Base-by-base conservation (phyloP, 2,888 invertebrate species). In the Odontocolon sp. region DNA sequence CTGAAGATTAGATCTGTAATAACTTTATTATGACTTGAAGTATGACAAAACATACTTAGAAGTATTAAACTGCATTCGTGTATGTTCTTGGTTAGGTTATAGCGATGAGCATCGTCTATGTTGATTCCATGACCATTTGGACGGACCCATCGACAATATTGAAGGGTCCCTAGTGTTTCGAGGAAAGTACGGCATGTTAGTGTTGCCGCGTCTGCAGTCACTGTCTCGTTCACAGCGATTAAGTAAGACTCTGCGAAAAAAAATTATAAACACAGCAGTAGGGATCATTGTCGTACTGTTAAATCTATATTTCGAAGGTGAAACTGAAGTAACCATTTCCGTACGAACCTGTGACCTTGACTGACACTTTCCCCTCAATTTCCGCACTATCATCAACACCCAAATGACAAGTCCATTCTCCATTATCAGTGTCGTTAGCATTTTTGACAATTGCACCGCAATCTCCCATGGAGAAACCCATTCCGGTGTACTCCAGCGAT, bases 141-240 rank as follows among this genome's bases (percentile, higher is more conserved):
- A 56, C 83, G 87, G 56, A 89, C 78, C 89, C 89, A 89, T 54
- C 88, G 85, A 66, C 89, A 89, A 59, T 87, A 85, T 68, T 85
- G 80, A 72, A 89, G 81, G 21, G 79, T 78, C 18, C 80, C 83
- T 59, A 84, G 75, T 21, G 68, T 77, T 18, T 66, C 79, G 31
- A 84, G 85, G 76, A 87, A 82, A 28, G 84, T 81, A 33, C 77
- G 75, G 71, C 85, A 87, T 31, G 82, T 71, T 45, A 88, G 79
- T 47, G 57, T 76, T 59, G 79, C 63, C 45, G 69, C 57, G 6
- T 36, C 0, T 18, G 38, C 28, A 3, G 28, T 54, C 0, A 80
- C 66, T 1, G 5, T 16, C 2, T 36, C 50, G 8, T 54, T 31
- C 3, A 3, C 4, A 11, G 78, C 50, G 14, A 45, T 45, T 6